Conservation (phyloP, 1,140 invertebrate species). For the Pseudoatta argentina region DNA sequence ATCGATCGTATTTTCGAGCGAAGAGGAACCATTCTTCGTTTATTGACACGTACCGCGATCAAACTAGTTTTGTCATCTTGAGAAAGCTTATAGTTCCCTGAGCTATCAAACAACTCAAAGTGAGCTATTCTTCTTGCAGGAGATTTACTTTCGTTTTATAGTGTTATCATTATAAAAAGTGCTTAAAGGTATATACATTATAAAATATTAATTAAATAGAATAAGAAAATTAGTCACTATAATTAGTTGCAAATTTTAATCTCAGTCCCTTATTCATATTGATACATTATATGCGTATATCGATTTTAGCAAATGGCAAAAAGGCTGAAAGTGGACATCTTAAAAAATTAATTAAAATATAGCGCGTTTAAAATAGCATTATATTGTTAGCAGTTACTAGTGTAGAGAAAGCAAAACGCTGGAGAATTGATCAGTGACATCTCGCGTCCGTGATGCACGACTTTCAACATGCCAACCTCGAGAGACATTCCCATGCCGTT, state of each 20-base stretch:
- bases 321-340: neutral
- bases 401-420: neutral
- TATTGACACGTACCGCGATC: slow-evolving; percentile 32
- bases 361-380: neutral
- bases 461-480: slow-evolving; percentile 37
- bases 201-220: neutral
- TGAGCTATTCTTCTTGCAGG: neutral
- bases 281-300: neutral
- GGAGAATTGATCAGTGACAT: slow-evolving; percentile 46
- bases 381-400: neutral
- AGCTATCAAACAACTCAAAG: slow-evolving; percentile 17
- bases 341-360: slow-evolving; percentile 17
- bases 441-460: slow-evolving; percentile 38
- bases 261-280: neutral
- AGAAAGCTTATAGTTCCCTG: slow-evolving; percentile 4
- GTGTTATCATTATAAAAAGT: neutral
- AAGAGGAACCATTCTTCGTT: slow-evolving; percentile 29
- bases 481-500: slow-evolving; percentile 32
- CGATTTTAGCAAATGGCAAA: slow-evolving; percentile 1
- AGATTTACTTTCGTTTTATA: slow-evolving; percentile 7
- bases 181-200: neutral
- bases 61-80: slow-evolving; percentile 20
- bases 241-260: neutral
- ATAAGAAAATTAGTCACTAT: neutral
- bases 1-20: slow-evolving; percentile 45